A percentile compares a stretch with the other conserved stretches of the same genome.
These are phyloP conservation scores for Drosophila grimshawi DNA, from an alignment of 1,140 invertebrate species.

Conservation along the genomic window DNA sequence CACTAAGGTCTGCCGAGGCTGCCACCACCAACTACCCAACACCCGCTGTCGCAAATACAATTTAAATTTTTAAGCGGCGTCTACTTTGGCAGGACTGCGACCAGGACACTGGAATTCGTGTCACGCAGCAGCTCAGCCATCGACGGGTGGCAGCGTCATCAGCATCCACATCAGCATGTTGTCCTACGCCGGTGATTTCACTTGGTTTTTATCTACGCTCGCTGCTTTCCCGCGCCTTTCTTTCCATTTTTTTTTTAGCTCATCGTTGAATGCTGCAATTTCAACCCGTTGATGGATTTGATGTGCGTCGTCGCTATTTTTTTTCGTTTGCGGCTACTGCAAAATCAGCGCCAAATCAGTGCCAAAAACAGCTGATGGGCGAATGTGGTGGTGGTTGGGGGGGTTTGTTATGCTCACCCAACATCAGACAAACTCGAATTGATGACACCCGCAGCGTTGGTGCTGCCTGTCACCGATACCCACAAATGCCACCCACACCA, in stretches of 20 bases:
- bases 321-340: slow-evolving; percentile 32
- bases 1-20: not conserved
- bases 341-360: slow-evolving; percentile 68
- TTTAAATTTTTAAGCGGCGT: slow-evolving; percentile 83
- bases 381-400: not conserved
- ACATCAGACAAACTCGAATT: slow-evolving; percentile 67
- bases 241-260: slow-evolving; percentile 30
- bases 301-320: slow-evolving; percentile 39
- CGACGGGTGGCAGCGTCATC: slow-evolving; percentile 71
- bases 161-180: slow-evolving; percentile 68
- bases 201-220: slow-evolving; percentile 12
- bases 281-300: slow-evolving; percentile 81
- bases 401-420: not conserved
- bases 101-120: slow-evolving; percentile 59
- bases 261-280: slow-evolving; percentile 74
- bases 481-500: slow-evolving; percentile 33
- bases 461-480: slow-evolving; percentile 62
- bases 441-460: slow-evolving; percentile 71
- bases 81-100: slow-evolving; percentile 60
- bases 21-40: slow-evolving; percentile 14
- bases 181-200: slow-evolving; percentile 55
- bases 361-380: slow-evolving; percentile 37
- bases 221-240: not conserved
- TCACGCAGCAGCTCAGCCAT: slow-evolving; percentile 62
- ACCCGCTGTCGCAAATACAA: slow-evolving; percentile 73